A percentile compares a stretch with the other conserved stretches of the same genome.
Conservation (phyloP, 2,888 invertebrate species). For the Adelognathus sp. region DNA sequence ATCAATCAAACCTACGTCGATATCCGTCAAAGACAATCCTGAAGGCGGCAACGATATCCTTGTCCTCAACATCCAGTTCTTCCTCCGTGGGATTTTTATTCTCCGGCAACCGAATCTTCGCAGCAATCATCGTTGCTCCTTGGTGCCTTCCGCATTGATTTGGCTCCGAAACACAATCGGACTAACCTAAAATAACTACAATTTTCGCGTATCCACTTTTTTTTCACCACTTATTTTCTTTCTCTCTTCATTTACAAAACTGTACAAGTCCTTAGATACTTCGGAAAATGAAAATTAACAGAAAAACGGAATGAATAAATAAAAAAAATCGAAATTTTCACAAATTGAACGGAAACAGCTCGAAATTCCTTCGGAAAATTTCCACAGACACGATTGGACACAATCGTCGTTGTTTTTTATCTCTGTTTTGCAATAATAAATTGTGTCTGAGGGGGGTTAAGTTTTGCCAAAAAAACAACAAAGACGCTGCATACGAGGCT, state of each 20-base stretch:
- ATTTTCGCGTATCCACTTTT: background rate
- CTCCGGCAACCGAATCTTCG: slow-evolving; percentile 27
- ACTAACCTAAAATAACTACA: slow-evolving; percentile 26
- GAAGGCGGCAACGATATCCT: slow-evolving; percentile 26
- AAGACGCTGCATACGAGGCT: slow-evolving; percentile 5
- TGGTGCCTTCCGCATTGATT: background rate
- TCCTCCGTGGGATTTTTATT: slow-evolving; percentile 37
- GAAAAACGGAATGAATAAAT: background rate
- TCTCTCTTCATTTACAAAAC: slow-evolving; percentile 9
- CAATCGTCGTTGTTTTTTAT: background rate
- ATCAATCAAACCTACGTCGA: slow-evolving; percentile 29
- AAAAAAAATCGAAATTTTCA: background rate
- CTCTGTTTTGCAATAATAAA: background rate
- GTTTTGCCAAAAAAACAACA: slow-evolving; percentile 11
- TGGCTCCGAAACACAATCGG: background rate
- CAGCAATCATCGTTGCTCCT: slow-evolving; percentile 10
- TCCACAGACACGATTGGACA: background rate
- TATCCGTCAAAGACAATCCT: slow-evolving; percentile 24
- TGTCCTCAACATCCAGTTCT: slow-evolving; percentile 37
- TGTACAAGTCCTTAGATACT: background rate
- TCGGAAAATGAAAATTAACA: background rate
- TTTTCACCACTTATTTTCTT: background rate
- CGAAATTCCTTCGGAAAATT: background rate
- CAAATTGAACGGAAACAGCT: background rate
- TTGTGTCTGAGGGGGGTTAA: no score